Percentiles rank a stretch among this genome's conserved stretches.
These are phyloP conservation scores for Tenthredo amoena DNA, from an alignment of 2,888 invertebrate genomes.

Conservation along the genomic window DNA sequence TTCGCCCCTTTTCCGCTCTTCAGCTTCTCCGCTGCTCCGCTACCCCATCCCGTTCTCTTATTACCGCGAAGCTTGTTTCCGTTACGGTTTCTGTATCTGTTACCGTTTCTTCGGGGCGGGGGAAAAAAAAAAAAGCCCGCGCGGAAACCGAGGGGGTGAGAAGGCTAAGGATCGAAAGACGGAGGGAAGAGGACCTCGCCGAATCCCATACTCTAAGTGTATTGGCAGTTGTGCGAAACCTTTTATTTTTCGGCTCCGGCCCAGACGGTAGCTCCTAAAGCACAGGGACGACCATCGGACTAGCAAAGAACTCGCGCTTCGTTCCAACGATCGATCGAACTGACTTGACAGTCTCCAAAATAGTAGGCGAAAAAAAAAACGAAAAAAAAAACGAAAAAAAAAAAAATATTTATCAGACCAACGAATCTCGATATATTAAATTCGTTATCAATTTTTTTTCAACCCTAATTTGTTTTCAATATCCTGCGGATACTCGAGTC, in stretches of 20 bases:
- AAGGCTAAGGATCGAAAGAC: slow-evolving; percentile 40
- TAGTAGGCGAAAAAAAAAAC: background rate
- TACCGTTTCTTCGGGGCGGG: slow-evolving; percentile 2
- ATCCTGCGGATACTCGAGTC: background rate
- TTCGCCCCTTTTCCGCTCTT: background rate
- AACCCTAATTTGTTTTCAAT: background rate
- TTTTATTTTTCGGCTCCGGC: slow-evolving; percentile 65
- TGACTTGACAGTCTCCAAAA: background rate
- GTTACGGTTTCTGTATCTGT: slow-evolving; percentile 45
- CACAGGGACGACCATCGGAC: slow-evolving; percentile 20
- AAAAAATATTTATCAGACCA: too few relatives aligned
- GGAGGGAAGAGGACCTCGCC: slow-evolving; percentile 31
- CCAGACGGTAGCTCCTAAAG: slow-evolving; percentile 20
- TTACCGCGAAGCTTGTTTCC: slow-evolving; percentile 51
- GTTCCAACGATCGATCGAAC: slow-evolving; percentile 8
- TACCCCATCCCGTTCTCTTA: slow-evolving; percentile 15
- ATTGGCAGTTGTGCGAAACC: slow-evolving; percentile 69
- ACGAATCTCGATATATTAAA: background rate
- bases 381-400: background rate
- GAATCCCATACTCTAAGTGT: slow-evolving; percentile 65
- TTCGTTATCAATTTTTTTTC: background rate
- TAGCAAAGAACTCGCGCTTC: background rate
- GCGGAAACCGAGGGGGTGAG: background rate
- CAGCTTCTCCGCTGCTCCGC: background rate
- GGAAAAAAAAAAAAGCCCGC: background rate